Base-by-base conservation (phyloP, 2,888 invertebrate genomes). In the Venusia cambrica region DNA sequence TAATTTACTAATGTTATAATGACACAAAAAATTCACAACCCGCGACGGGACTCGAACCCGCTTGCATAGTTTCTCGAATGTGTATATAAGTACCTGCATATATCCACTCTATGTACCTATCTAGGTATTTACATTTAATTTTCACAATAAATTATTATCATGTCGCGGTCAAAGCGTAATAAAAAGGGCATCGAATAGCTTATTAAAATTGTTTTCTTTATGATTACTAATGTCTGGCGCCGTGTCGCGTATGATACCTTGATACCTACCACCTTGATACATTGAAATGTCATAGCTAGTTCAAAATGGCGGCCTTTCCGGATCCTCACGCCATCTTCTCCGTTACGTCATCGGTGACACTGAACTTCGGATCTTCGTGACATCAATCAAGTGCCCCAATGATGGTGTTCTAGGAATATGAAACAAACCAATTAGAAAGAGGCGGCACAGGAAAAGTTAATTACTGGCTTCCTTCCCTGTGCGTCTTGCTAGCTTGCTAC, bases 181-280 rank as follows among this genome's bases (percentile, higher is more conserved):
- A 44, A 48, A 50, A 48, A 45, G 38, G 43, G 50, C 41, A 48
- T 50, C 41, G 31, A 39, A 33, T 39, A 27, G 44, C 34, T 36
- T 27, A 38, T 42, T 46, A 38, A 36, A 44, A 45, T 49, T 47
- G 49, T 51, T 51, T 45, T 45, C 38, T 24, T 45, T 48, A 38
- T 39, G 48, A 50, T 51, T 45, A 48, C 27, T 39, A n/a, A 35
- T 25, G 50, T 48, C 43, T 50, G 50, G 49, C 49, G 49, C 49
- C 48, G 40, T 18, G 21, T 38, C 32, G 39, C 38, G 22, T 36
- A 10, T 29, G 21, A 41, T 21, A 35, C 19, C 29, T 24, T 16
- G 39, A 34, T 38, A 26, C 29, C 31, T 36, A 13, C 22, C 14
- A 37, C 22, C 35, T 20, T 22, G 14, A 32, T 19, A 31, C 26